phyloP scores from a whole-genome alignment of 2,888 invertebrate genomes.

The Amitus sp. region DNA sequence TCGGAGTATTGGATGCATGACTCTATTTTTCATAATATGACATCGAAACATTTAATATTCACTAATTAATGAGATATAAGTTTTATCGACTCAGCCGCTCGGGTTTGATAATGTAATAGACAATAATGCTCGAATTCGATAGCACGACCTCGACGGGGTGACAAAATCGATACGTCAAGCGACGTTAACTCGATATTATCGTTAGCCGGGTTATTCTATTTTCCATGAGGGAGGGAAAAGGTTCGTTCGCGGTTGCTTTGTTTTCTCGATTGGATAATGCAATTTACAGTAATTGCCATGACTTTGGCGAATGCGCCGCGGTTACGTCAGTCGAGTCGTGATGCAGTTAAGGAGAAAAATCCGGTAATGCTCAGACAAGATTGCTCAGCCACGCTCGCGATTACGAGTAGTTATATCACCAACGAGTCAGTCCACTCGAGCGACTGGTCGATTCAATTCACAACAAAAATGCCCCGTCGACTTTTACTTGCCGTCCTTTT shows the following conservation, averaged over 20 bases:
- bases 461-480: not conserved
- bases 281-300: conserved; percentile 11
- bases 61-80: conserved; percentile 25
- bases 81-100: conserved; percentile 18
- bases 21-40: too few relatives aligned
- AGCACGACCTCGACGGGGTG: conserved; percentile 31
- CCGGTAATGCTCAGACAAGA: conserved; percentile 35
- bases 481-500: not conserved
- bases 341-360: conserved; percentile 30
- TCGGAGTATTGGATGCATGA: too few relatives aligned
- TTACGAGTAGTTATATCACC: conserved; percentile 29
- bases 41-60: conserved; percentile 11
- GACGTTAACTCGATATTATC: conserved; percentile 26
- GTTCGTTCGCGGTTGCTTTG: not conserved
- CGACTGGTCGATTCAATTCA: not conserved
- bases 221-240: not conserved
- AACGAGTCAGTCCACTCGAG: conserved; percentile 9
- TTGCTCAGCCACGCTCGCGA: conserved; percentile 19
- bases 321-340: conserved; percentile 19
- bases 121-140: conserved; percentile 33
- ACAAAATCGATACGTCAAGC: conserved; percentile 36
- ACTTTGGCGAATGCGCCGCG: not conserved
- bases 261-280: conserved; percentile 3
- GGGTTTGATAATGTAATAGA: conserved; percentile 31
- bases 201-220: not conserved